Evolutionary conservation across 2,888 invertebrate genomes (phyloP).

Genomic region (Mellilla xanthometata): DNA sequence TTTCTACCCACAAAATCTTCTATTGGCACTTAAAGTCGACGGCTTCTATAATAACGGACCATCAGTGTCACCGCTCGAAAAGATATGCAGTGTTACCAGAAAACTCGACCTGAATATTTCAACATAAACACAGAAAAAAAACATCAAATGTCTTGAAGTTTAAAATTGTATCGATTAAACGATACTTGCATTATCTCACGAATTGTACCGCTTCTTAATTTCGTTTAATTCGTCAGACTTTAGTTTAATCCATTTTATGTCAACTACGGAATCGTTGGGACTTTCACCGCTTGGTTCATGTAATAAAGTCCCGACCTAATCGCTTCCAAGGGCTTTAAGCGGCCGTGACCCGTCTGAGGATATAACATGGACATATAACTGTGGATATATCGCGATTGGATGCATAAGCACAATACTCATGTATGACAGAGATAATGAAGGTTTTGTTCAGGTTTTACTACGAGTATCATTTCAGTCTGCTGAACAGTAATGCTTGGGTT

Average conservation of each 20-base stretch:
- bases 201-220: conserved; percentile 34
- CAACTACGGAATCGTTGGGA: conserved; percentile 42
- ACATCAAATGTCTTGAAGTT: conserved; percentile 3
- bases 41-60: conserved; percentile 23
- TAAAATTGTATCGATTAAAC: too few relatives aligned
- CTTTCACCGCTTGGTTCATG: conserved; percentile 57
- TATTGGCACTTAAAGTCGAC: conserved; percentile 40
- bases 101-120: conserved; percentile 20
- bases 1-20: conserved; percentile 37
- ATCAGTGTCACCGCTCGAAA: conserved; percentile 27
- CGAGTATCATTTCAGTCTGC: conserved; percentile 42
- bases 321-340: conserved; percentile 79
- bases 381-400: conserved; percentile 42
- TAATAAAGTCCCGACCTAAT: conserved; percentile 63
- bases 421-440: conserved; percentile 27
- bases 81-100: conserved; percentile 24
- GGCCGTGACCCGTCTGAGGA: conserved; percentile 74
- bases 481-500: conserved; percentile 30
- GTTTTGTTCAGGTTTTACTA: conserved; percentile 35
- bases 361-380: conserved; percentile 32
- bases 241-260: conserved; percentile 40
- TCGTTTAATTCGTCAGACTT: conserved; percentile 39
- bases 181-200: conserved; percentile 11
- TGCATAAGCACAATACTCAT: conserved; percentile 48
- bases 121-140: conserved; percentile 14